A percentile compares a stretch with the other conserved stretches of the same genome.
phyloP scores from a whole-genome alignment of 2,113 vertebrate genomes.

The Jaculus jaculus region DNA sequence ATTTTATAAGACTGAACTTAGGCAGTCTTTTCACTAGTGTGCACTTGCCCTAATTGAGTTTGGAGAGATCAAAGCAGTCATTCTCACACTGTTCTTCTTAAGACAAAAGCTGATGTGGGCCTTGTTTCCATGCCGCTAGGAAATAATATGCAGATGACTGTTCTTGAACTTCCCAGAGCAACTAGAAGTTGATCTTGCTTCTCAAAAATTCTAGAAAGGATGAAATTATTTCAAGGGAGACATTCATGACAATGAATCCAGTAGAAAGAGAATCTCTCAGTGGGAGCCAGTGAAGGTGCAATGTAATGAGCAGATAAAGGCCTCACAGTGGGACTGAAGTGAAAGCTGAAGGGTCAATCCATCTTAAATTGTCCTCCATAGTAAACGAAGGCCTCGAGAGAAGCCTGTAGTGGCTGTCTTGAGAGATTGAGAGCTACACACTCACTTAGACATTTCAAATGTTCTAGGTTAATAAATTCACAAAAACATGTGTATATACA shows the following conservation, averaged over 20 bases:
- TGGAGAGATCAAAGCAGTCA: not conserved
- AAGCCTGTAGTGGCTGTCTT: not conserved
- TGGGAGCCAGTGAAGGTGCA: not conserved
- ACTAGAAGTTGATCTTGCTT: not conserved
- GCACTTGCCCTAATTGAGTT: conserved; percentile 61
- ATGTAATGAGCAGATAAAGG: not conserved
- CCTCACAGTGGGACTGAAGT: not conserved
- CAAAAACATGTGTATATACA: not conserved
- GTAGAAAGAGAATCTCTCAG: not conserved
- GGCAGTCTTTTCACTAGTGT: conserved; percentile 58
- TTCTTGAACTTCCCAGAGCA: not conserved
- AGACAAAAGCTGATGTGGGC: not conserved
- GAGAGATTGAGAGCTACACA: not conserved
- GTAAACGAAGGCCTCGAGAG: not conserved
- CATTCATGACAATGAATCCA: not conserved
- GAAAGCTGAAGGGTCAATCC: not conserved
- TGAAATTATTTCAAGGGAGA: not conserved
- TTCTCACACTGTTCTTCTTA: conserved; percentile 25
- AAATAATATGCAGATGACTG: not conserved
- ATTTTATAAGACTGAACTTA: conserved; percentile 65
- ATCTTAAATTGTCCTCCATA: not conserved
- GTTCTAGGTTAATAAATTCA: not conserved
- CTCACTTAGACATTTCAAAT: not conserved
- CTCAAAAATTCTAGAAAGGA: not conserved
- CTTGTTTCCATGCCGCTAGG: not conserved